Evolutionary conservation across 2,888 invertebrate genomes (phyloP).

Genomic region (Eupithecia centaureata): DNA sequence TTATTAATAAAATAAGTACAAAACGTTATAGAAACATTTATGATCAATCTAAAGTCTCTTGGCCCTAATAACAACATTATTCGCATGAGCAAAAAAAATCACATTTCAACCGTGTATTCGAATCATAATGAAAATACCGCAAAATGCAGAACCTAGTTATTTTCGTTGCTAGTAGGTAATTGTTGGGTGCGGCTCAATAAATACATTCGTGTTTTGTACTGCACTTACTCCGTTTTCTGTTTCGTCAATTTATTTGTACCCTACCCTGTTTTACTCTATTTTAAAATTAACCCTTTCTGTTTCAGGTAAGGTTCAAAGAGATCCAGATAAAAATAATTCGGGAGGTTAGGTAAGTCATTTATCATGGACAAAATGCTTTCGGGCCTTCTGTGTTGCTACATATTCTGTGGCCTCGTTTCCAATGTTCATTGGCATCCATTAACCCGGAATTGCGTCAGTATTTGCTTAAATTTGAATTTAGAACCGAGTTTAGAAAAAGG

Average conservation of each 20-base stretch:
- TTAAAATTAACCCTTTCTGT: conserved; percentile 24
- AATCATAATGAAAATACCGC: conserved; percentile 14
- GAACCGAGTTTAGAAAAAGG: conserved; percentile 7
- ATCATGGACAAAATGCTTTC: conserved; percentile 54
- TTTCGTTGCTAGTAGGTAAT: conserved; percentile 30
- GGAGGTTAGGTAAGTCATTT: conserved; percentile 54
- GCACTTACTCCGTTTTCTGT: background rate
- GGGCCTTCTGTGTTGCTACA: conserved; percentile 8
- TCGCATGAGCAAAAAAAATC: background rate
- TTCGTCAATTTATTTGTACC: background rate
- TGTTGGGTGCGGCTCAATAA: conserved; percentile 15
- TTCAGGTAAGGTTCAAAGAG: conserved; percentile 58
- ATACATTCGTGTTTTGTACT: conserved; percentile 10
- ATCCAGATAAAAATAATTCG: conserved; percentile 46
- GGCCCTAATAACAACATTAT: background rate
- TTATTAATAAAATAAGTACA: too few relatives aligned
- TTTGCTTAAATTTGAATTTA: conserved; percentile 49
- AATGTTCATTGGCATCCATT: conserved; percentile 52
- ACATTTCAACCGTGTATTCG: conserved; percentile 1
- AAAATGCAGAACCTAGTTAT: conserved; percentile 15
- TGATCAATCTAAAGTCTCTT: background rate
- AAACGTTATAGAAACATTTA: too few relatives aligned
- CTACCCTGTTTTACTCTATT: conserved; percentile 4
- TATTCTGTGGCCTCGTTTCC: conserved; percentile 46
- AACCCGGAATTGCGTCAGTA: conserved; percentile 39